Base-by-base conservation (phyloP, 2,888 invertebrate species). In the Chaetogeoica ovagalla region DNA sequence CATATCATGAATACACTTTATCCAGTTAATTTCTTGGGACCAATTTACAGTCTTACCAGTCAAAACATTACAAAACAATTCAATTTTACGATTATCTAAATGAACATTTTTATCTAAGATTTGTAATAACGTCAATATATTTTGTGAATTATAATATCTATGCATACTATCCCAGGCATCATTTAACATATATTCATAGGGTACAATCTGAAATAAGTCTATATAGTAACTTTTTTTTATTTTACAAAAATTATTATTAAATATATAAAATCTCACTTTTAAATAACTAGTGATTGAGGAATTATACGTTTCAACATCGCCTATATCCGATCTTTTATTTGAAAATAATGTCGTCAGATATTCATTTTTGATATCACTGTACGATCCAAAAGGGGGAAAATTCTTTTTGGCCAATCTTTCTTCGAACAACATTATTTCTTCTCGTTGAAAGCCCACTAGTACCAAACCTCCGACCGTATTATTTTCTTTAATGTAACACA, bases 391-490 rank as follows among this genome's bases (percentile, higher is more conserved):
- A 17, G 77, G 77, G 0, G 77, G 77, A 6, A 21, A 70, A 23
- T 62, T 43, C 4, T 70, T 70, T 17, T 62, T 60, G 2, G 77
- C 62, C 6, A 77, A 55, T 19, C 77, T 77, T 39, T 77, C 69
- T 70, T 77, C 77, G 5, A 77, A 13, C 23, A 48, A 37, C 37
- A 70, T 70, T 62, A 77, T 52, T 19, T 77, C 62, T 60, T 77
- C 77, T 48, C 48, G 30, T 17, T 11, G n/a, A 62, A 69, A 52
- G 11, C 37, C 77, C 1, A 70, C 17, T 13, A 77, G 15, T 17
- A 77, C 70, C 37, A 11, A 60, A 55, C 77, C 77, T 37, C 21
- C 60, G 8, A 0, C 1, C 52, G 23, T 4, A 9, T 52, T 7
- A 11, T 77, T 70, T n/a, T 62, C 52, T 37, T 70, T 77, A 21